phyloP scores from a whole-genome alignment of 2,797 vertebrate genomes.

The Cyclura pinguis region DNA sequence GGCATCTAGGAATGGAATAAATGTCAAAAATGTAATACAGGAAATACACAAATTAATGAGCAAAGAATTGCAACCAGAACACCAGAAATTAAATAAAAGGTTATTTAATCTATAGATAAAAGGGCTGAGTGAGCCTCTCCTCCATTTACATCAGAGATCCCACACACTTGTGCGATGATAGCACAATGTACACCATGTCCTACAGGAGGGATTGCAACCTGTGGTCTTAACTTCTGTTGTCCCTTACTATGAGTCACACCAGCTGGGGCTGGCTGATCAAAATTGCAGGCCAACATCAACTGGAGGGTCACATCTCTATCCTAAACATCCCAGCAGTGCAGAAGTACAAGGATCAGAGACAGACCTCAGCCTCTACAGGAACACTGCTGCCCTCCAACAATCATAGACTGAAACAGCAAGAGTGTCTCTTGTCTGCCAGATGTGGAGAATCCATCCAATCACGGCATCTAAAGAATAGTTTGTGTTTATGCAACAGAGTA shows the following conservation, averaged over 20 bases:
- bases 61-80: constrained; percentile 56
- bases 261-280: neutral
- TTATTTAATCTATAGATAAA: constrained; percentile 3
- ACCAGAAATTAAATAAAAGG: constrained; percentile 45
- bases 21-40: constrained; percentile 78
- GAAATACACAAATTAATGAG: constrained; percentile 80
- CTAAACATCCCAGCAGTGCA: too few relatives aligned
- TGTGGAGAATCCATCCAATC: neutral
- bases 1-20: constrained; percentile 77
- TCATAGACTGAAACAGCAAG: too few relatives aligned
- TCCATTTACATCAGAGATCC: neutral
- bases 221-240: neutral
- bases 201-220: neutral
- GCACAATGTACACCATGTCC: neutral
- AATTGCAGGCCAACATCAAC: neutral
- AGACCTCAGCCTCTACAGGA: neutral
- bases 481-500: too few relatives aligned
- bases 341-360: too few relatives aligned
- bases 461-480: too few relatives aligned
- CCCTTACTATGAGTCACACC: neutral
- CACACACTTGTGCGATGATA: too few relatives aligned
- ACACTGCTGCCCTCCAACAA: neutral
- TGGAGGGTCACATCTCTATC: too few relatives aligned
- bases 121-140: neutral
- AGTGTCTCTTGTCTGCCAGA: too few relatives aligned